Conservation (phyloP, 2,113 vertebrate genomes). For the Sakesphorus luctuosus region DNA sequence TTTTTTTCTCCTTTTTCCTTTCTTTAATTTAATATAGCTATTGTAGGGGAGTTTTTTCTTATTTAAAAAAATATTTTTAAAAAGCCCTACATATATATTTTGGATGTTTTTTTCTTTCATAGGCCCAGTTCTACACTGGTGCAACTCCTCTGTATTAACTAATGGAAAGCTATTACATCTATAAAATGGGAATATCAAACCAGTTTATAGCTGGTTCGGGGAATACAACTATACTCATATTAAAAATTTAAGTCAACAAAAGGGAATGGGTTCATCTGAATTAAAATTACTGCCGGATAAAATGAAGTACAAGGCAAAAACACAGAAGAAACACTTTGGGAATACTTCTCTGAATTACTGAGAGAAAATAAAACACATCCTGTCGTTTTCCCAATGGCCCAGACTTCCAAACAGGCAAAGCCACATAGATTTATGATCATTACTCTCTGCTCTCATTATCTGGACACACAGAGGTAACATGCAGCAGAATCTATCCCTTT, state of each 20-base stretch:
- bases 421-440: not conserved
- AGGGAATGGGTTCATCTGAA: not conserved
- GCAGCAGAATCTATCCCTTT: not conserved
- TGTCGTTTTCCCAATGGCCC: not conserved
- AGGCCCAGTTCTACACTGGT: not conserved
- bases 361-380: not conserved
- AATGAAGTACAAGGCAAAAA: not conserved
- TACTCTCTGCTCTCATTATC: not conserved
- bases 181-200: not conserved
- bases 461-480: not conserved
- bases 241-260: conserved; percentile 7
- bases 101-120: not conserved
- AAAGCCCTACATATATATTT: not conserved
- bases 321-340: not conserved
- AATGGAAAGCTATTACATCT: not conserved
- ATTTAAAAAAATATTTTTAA: not conserved
- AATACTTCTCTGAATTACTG: not conserved
- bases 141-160: not conserved
- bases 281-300: conserved; percentile 1
- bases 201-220: not conserved
- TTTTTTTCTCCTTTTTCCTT: fast-evolving
- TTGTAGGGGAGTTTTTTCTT: not conserved
- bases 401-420: conserved; percentile 1
- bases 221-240: not conserved
- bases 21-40: not conserved